These are phyloP conservation scores for Cremastinae sp. DNA, from an alignment of 2,888 invertebrate genomes.

Conservation along the genomic window DNA sequence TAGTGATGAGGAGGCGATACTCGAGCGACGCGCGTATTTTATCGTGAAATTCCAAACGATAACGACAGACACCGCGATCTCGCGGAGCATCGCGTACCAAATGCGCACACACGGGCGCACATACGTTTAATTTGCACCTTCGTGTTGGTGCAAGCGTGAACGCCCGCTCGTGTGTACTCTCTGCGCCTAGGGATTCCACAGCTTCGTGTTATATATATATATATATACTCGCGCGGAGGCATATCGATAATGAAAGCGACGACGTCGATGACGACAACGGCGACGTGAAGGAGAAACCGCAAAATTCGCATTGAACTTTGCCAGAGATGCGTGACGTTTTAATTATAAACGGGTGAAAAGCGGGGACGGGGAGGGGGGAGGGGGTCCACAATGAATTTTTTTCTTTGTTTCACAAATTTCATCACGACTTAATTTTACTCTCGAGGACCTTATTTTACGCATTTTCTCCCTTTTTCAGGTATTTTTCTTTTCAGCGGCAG, in stretches of 20 bases:
- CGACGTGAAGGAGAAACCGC: constrained; percentile 48
- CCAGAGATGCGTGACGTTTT: constrained; percentile 62
- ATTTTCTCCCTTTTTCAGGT: constrained; percentile 4
- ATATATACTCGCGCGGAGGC: constrained; percentile 32
- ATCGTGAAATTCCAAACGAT: constrained; percentile 45
- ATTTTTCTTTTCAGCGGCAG: constrained; percentile 40
- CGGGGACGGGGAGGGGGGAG: too few species aligned
- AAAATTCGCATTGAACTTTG: constrained; percentile 58
- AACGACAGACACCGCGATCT: constrained; percentile 47
- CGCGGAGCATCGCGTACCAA: constrained; percentile 1
- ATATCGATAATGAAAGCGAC: constrained; percentile 62
- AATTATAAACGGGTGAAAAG: constrained; percentile 61
- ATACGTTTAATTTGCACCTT: too few species aligned
- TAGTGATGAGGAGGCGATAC: constrained; percentile 48
- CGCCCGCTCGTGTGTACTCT: not conserved
- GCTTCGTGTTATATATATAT: constrained; percentile 41
- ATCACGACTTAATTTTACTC: too few species aligned
- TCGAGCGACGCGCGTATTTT: constrained; percentile 45
- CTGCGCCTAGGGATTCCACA: constrained; percentile 6
- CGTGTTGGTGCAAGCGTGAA: too few species aligned
- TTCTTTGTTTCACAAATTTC: too few species aligned
- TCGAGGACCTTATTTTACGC: constrained; percentile 48
- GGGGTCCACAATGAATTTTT: constrained; percentile 57
- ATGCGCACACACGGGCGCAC: not conserved
- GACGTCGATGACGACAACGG: constrained; percentile 39